Evolutionary conservation across 2,113 vertebrate genomes (phyloP), one percentile per base, ranked within the genome.

Genomic region (Chlamydotis undulata): DNA sequence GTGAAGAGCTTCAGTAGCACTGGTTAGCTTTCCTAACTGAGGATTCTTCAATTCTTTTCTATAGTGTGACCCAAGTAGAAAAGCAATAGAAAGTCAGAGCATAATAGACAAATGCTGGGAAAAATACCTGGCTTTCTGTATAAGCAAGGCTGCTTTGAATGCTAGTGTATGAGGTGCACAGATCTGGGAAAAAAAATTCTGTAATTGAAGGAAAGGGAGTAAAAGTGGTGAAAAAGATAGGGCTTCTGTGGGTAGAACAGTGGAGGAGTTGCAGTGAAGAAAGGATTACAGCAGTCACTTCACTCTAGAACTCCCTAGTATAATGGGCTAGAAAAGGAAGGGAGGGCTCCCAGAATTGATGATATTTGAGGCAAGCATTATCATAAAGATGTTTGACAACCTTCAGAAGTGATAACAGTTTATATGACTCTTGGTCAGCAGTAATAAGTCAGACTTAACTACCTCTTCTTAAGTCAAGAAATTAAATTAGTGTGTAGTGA

Each of bases 321-420:
- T 12, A 57, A 37, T 17, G 23, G 11, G 3, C 10, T n/a, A 50
- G 9, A 52, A 68, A 60, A 19, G 7, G 24, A 18, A 15, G 5
- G 24, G 11, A 2, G 3, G 3, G 45, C 5, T 9, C 7, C 2
- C 10, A 10, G 21, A 85, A 35, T 0, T 60, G 12, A 14, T 37
- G 64, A 53, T 4, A 13, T 53, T 37, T 89, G 13, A 65, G 41
- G 10, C 4, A 50, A 37, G 24, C 14, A 52, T 68, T 56, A 33
- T 4, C 4, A 16, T 59, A 17, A 92, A 71, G 22, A 8, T n/a
- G 3, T 52, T 31, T 80, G 29, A 24, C 7, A 56, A 1, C 3
- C 2, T 61, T 68, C 16, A 47, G 3, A 77, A 84, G 9, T 26
- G 8, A 12, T 24, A 7, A 13, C 19, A 60, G 39, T 29, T 68